Base-by-base conservation (phyloP, 2,888 invertebrate species). In the Sinohyriopsis cumingii region DNA sequence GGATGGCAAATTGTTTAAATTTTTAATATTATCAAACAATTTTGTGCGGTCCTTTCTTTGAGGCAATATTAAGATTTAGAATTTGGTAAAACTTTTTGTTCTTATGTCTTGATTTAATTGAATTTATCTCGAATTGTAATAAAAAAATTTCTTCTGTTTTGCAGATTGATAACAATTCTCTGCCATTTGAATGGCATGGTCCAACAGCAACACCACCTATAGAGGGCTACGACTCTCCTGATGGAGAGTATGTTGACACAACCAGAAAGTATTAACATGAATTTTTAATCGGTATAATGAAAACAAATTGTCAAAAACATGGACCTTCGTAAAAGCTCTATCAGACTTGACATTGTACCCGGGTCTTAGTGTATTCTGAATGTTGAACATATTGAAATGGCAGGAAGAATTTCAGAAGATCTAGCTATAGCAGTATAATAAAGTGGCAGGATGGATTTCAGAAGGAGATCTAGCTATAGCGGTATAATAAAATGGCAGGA, bases 241-340 rank as follows among this genome's bases (percentile, higher is more conserved):
- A 99, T 90, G 99, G 99, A 57, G 96, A 97, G 84, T 98, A 96
- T 87, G 89, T 93, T 28, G 95, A 97, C 88, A 91, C 94, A 54
- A 93, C 95, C 45, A 45, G 12, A 12, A 0, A 45, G 12, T 45
- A 45, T 45, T 45, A 45, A 12, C 45, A 45, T 45, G 1, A 9
- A 12, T 2, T 45, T 45, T 12, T 45, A 45, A 45, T 45, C 45
- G 12, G 1, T 45, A 12, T 45, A 12, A 12, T 45, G 9, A 45
- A 12, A 45, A 45, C 12, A 45, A 45, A 45, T 45, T 12, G 12
- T 12, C 12, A 1, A 45, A 45, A 45, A 45, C 45, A 12, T 45
- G 45, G 45, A 9, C 12, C 12, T 12, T 45, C 45, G 12, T 45
- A 45, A 9, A 45, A 45, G 45, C 3, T 12, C 12, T 45, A 45